phyloP scores from a whole-genome alignment of 2,888 invertebrate species.

The Drosophila paracracens region DNA sequence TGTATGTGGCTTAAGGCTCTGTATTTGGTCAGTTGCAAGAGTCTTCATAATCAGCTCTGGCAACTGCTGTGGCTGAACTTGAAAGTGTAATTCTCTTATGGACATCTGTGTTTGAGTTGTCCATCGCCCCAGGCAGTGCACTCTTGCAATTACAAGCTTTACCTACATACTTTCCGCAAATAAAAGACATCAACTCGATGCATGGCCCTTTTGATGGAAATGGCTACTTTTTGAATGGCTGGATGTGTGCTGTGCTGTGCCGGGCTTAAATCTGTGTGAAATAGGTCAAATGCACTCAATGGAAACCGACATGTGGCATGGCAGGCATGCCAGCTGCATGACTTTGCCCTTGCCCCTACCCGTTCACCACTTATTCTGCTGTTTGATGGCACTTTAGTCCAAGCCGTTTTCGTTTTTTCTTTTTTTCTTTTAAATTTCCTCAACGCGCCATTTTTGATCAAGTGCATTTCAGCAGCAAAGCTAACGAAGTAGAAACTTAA shows the following conservation, averaged over 20 bases:
- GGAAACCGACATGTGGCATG: conserved; percentile 65
- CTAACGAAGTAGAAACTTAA: conserved; percentile 75
- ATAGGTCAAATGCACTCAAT: conserved; percentile 74
- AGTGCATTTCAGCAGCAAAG: conserved; percentile 68
- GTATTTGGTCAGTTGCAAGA: conserved; percentile 35
- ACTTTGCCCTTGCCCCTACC: conserved; percentile 17
- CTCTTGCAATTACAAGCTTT: conserved; percentile 72
- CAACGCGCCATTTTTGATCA: conserved; percentile 71
- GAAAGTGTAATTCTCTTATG: not conserved
- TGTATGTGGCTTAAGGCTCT: conserved; percentile 35
- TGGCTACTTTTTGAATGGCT: conserved; percentile 47
- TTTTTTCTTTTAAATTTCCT: conserved; percentile 30
- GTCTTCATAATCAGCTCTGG: conserved; percentile 44
- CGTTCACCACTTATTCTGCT: conserved; percentile 22
- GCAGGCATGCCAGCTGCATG: conserved; percentile 45
- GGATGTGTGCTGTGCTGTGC: not conserved
- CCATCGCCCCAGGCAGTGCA: conserved; percentile 48
- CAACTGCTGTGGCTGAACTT: conserved; percentile 43
- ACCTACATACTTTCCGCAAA: conserved; percentile 48
- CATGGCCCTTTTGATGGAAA: conserved; percentile 49
- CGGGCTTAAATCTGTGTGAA: conserved; percentile 59
- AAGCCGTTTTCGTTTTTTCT: conserved; percentile 26
- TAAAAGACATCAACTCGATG: conserved; percentile 54
- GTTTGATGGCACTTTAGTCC: conserved; percentile 50
- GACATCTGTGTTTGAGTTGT: conserved; percentile 13